These are phyloP conservation scores for Saguinus midas DNA, from an alignment of 2,113 vertebrate species.

Conservation along the genomic window DNA sequence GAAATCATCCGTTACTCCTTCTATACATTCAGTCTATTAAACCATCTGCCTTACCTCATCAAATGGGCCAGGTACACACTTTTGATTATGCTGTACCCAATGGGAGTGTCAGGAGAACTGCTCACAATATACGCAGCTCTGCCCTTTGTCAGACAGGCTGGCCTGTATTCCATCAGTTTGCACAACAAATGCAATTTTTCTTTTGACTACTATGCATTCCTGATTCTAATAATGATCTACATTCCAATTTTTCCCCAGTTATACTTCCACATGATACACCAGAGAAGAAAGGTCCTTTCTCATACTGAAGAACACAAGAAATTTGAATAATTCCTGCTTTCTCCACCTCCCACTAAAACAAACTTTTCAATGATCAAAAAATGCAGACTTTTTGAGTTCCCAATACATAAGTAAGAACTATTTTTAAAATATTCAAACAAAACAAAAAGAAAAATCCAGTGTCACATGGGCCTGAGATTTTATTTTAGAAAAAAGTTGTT, in stretches of 20 bases:
- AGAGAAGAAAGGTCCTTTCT: conserved; percentile 96
- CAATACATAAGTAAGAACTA: conserved; percentile 78
- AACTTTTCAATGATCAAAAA: conserved; percentile 82
- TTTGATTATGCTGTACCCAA: conserved; percentile 96
- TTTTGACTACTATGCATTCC: conserved; percentile 97
- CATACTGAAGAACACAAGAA: conserved; percentile 93
- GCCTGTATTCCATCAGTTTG: conserved; percentile 96
- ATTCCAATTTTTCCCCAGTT: conserved; percentile 98
- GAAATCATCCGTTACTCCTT: too few species aligned
- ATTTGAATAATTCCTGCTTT: conserved; percentile 87
- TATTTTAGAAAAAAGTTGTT: conserved; percentile 49
- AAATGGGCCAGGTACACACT: conserved; percentile 91
- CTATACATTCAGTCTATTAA: too few species aligned
- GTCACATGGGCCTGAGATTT: conserved; percentile 70
- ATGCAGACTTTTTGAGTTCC: conserved; percentile 85
- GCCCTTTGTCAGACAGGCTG: conserved; percentile 93
- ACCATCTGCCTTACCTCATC: too few species aligned
- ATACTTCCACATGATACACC: conserved; percentile 98
- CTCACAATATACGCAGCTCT: conserved; percentile 97
- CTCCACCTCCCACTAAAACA: conserved; percentile 59
- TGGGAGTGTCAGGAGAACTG: conserved; percentile 96
- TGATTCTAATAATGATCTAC: conserved; percentile 97
- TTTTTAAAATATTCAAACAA: conserved; percentile 77
- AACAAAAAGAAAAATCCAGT: conserved; percentile 77
- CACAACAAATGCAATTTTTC: conserved; percentile 99